phyloP scores from a whole-genome alignment of 2,113 vertebrate species.

The Oncorhynchus gorbuscha region DNA sequence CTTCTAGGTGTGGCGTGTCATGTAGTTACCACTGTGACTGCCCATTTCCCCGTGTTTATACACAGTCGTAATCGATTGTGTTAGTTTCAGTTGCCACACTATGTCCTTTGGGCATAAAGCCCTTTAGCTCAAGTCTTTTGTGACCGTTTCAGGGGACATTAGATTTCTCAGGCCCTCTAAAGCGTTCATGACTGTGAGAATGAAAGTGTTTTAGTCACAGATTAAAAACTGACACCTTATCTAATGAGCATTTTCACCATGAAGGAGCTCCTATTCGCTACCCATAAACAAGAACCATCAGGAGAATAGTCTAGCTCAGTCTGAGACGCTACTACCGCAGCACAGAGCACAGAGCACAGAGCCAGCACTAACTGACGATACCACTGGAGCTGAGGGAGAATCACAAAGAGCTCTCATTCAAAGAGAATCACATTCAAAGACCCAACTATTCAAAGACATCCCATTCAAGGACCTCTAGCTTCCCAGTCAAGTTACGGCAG shows the following conservation, averaged over 20 bases:
- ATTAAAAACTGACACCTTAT: constrained; percentile 11
- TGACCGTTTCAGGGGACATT: neutral
- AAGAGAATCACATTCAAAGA: constrained; percentile 49
- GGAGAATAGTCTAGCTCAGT: constrained; percentile 6
- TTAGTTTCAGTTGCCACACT: constrained; percentile 7
- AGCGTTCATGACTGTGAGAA: constrained; percentile 1
- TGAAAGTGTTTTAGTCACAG: constrained; percentile 14
- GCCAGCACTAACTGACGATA: constrained; percentile 29
- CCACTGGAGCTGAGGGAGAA: constrained; percentile 37
- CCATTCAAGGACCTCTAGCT: constrained; percentile 61
- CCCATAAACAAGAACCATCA: constrained; percentile 24
- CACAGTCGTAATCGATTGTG: neutral
- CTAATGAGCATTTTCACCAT: constrained; percentile 30
- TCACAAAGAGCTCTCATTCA: constrained; percentile 57
- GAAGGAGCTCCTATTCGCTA: neutral
- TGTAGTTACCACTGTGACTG: constrained; percentile 22
- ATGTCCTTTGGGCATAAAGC: neutral
- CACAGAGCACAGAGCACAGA: constrained; percentile 14
- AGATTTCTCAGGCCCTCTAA: neutral
- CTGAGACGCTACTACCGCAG: constrained; percentile 10
- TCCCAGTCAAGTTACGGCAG: constrained; percentile 46
- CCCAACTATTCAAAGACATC: constrained; percentile 44
- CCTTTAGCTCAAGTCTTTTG: neutral
- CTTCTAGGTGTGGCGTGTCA: constrained; percentile 27
- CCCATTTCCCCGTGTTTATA: neutral